Base-by-base conservation (phyloP, 2,888 invertebrate species). In the Cyclophora albipunctata region DNA sequence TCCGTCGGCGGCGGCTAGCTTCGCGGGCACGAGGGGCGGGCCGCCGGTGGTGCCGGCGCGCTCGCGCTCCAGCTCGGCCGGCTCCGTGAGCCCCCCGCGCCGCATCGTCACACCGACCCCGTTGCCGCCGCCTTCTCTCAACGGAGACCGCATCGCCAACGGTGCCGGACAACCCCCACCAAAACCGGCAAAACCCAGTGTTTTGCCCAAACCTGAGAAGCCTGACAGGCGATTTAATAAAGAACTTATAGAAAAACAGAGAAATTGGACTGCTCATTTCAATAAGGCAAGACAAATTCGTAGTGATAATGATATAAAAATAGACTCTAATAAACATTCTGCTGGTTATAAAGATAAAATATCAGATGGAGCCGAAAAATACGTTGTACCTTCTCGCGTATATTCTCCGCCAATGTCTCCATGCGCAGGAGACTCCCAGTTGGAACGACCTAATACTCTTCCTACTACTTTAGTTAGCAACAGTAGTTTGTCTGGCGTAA, bases 211-310 rank as follows among this genome's bases (percentile, higher is more conserved):
- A 75, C 95, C 95, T 0, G 95, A 95, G 67, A 95, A 95, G 78
- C 95, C 95, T 3, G 96, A 96, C 74, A 89, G 95, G 50, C 93
- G 94, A 69, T 93, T 95, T 66, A 95, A 95, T 56, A 94, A 95
- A 62, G 96, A 96, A 77, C 87, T 96, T 50, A 96, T 96, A 62
- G 96, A 96, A 80, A 95, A 96, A 69, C 96, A 96, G 74, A 93
- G 94, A 73, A 97, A 96, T 84, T 97, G 96, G 96, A 96, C 96
- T 37, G 94, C 95, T 54, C 96, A 96, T 81, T 97, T 96, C 77
- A 94, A 94, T 53, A 95, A 95, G 86, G 91, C 93, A 47, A 91
- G 93, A 61, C 90, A 92, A 45, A 57, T 73, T 52, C 78, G 84
- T 55, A 73, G 69, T 56, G 87, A 86, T 53, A 64, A 69, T 51